Evolutionary conservation across 2,113 vertebrate genomes (phyloP).

Genomic region (Ictidomys tridecemlineatus): DNA sequence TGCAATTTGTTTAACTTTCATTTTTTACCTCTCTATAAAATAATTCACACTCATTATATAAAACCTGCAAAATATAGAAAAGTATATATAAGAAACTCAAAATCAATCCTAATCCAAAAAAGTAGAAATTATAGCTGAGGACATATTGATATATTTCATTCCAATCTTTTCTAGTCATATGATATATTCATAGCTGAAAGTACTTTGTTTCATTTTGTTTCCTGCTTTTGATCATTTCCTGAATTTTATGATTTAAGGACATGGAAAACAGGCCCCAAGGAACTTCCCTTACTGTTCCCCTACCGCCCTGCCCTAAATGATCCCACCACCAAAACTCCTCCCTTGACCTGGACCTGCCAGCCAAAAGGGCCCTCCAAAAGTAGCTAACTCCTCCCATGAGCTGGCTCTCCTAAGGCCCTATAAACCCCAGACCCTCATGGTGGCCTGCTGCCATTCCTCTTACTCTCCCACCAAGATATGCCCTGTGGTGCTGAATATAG

Average conservation of each 20-base stretch:
- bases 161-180: background rate
- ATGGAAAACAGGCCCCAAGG: too few relatives aligned
- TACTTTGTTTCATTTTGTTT: conserved; percentile 24
- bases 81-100: conserved; percentile 37
- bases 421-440: too few relatives aligned
- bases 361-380: too few relatives aligned
- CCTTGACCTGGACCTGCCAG: too few relatives aligned
- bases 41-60: conserved; percentile 15
- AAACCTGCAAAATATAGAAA: background rate
- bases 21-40: background rate
- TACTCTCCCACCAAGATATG: too few relatives aligned
- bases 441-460: too few relatives aligned
- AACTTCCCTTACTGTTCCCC: too few relatives aligned
- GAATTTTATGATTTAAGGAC: background rate
- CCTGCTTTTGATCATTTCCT: conserved; percentile 42
- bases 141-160: background rate
- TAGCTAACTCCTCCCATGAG: too few relatives aligned
- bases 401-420: too few relatives aligned
- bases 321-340: too few relatives aligned
- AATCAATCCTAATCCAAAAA: conserved; percentile 15
- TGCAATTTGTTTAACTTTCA: background rate
- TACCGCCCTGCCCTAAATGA: too few relatives aligned
- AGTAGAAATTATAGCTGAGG: background rate
- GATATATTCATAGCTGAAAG: background rate
- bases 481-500: too few relatives aligned